Percentiles rank a stretch among this genome's conserved stretches.
phyloP scores from a whole-genome alignment of 2,888 invertebrate species.

The Apeira syringaria region DNA sequence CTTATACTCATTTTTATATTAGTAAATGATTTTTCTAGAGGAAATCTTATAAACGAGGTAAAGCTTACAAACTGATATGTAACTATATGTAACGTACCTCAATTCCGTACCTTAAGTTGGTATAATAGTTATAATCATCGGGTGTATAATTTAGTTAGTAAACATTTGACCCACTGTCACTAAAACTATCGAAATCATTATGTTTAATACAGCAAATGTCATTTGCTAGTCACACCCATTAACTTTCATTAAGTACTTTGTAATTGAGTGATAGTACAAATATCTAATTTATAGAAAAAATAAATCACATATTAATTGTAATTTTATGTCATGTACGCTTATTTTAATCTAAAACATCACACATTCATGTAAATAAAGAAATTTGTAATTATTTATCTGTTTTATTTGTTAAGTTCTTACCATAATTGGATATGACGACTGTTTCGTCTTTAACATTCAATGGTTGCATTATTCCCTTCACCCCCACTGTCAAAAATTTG shows the following conservation, averaged over 20 bases:
- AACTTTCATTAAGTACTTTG: slow-evolving; percentile 75
- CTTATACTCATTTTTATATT: slow-evolving; percentile 70
- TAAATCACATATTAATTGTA: slow-evolving; percentile 79
- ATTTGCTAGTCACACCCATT: slow-evolving; percentile 81
- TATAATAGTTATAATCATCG: slow-evolving; percentile 63
- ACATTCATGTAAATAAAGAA: slow-evolving; percentile 78
- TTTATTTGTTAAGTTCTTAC: slow-evolving; percentile 37
- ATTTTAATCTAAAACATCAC: slow-evolving; percentile 82
- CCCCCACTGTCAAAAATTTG: too few relatives aligned
- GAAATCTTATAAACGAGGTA: slow-evolving; percentile 55
- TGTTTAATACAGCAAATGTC: slow-evolving; percentile 70
- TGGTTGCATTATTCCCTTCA: too few relatives aligned
- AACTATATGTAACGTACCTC: slow-evolving; percentile 48
- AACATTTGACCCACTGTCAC: slow-evolving; percentile 73
- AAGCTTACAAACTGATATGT: slow-evolving; percentile 51
- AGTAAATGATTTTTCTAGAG: slow-evolving; percentile 53
- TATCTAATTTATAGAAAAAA: slow-evolving; percentile 81
- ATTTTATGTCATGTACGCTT: slow-evolving; percentile 84
- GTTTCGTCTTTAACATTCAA: too few relatives aligned
- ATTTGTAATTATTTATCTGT: slow-evolving; percentile 67
- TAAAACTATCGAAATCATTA: slow-evolving; percentile 57
- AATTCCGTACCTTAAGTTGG: slow-evolving; percentile 67
- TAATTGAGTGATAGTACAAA: slow-evolving; percentile 83
- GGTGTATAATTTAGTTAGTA: slow-evolving; percentile 44
- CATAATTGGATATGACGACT: too few relatives aligned